Evolutionary conservation across 2,888 invertebrate species (phyloP), one percentile per base, ranked within the genome.

Genomic region (Cinara cedri): DNA sequence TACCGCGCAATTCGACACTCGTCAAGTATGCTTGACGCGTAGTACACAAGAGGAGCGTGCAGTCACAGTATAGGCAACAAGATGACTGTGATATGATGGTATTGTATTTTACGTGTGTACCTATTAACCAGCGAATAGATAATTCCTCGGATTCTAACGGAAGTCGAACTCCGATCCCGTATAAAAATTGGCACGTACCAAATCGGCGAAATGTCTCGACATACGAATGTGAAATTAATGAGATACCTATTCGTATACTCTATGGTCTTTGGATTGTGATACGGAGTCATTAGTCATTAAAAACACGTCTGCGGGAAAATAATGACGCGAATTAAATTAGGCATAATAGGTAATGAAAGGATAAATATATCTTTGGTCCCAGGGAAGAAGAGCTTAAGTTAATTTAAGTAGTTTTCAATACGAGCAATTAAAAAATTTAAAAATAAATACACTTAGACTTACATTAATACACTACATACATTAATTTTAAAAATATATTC

Each of bases 181-280:
- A 26, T 34, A 1, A 63, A 13, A 13, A 44, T 63, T 19, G 63
- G 42, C n/a, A 34, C 34, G 42, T 62, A 62, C 34, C 34, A 6
- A n/a, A 4, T 42, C 24, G 11, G 34, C 34, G 14, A 54, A 21
- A 42, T 70, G 54, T n/a, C 13, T 9, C 14, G 16, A 19, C 21
- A 34, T 14, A 54, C 42, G 21, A 55, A 71, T 42, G 54, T 42
- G 13, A 71, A 71, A 71, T 55, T n/a, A 21, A 54, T 19, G 42
- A 70, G 14, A 42, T 54, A 54, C 3, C 34, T 54, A 54, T 9
- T 19, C n/a, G n/a, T n/a, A n/a, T n/a, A n/a, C n/a, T n/a, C n/a
- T n/a, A n/a, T n/a, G 21, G 34, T 34, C 51, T 54, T 54, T 9
- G 9, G 54, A 46, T 34, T 34, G 6, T 6, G 3, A 4, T 34